Conservation (phyloP, 1,140 invertebrate species). For the Acromyrmex heyeri region DNA sequence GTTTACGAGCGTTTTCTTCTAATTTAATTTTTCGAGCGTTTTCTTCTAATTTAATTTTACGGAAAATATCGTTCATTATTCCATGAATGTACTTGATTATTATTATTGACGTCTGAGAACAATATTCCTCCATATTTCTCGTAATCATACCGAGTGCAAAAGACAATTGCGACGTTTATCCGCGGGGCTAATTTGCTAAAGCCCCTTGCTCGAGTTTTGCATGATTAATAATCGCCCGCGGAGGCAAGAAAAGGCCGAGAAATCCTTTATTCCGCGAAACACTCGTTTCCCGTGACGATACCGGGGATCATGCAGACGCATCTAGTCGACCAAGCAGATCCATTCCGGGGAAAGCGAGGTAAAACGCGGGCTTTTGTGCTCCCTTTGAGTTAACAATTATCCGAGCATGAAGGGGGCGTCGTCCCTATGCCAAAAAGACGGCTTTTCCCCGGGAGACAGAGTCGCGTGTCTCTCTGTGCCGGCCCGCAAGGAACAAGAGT, state of each 20-base stretch:
- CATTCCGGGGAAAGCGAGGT: constrained; percentile 14
- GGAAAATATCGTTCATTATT: neutral
- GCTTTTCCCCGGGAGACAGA: constrained; percentile 34
- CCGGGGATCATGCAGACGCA: constrained; percentile 51
- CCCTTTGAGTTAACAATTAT: constrained; percentile 74
- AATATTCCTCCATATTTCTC: constrained; percentile 1
- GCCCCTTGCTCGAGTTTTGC: neutral
- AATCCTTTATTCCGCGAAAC: constrained; percentile 53
- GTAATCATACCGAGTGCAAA: constrained; percentile 10
- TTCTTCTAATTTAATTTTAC: too few relatives aligned
- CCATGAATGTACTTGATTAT: neutral
- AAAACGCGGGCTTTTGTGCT: constrained; percentile 66
- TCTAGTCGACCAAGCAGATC: constrained; percentile 31
- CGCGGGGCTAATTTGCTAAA: constrained; percentile 34
- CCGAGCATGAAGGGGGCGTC: constrained; percentile 64
- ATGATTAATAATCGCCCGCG: constrained; percentile 38
- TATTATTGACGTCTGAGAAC: neutral
- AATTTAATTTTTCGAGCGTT: neutral
- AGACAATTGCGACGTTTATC: constrained; percentile 33
- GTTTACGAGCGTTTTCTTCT: too few relatives aligned
- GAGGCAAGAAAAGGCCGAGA: neutral
- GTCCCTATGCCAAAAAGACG: constrained; percentile 67
- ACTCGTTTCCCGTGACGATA: constrained; percentile 49
- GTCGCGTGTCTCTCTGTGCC: constrained; percentile 65
- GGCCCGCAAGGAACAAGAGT: constrained; percentile 54